phyloP scores from a whole-genome alignment of 2,888 invertebrate species.

The Cylindroiulus punctatus region DNA sequence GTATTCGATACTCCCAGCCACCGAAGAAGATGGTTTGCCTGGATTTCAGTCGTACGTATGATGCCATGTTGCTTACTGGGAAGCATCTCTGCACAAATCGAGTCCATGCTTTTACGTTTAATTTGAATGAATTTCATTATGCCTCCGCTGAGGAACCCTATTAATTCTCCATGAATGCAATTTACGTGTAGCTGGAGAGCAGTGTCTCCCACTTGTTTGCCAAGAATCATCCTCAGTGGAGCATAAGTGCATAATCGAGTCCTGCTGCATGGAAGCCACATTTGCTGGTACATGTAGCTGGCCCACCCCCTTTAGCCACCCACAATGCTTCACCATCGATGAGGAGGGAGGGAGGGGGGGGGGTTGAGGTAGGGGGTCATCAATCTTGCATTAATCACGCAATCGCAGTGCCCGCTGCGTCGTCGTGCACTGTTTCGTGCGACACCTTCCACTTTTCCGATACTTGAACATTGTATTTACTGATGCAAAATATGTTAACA shows the following conservation, averaged over 20 bases:
- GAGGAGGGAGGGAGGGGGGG: not conserved
- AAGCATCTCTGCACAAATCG: not conserved
- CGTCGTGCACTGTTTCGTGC: not conserved
- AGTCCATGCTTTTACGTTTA: not conserved
- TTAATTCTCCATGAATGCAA: constrained; percentile 21
- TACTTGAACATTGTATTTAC: constrained; percentile 42
- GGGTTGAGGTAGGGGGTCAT: not conserved
- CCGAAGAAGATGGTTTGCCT: too few relatives aligned
- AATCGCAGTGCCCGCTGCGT: not conserved
- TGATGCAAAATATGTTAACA: constrained; percentile 29
- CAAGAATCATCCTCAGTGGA: not conserved
- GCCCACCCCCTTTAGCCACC: not conserved
- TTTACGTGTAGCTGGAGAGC: not conserved
- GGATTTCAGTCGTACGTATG: too few relatives aligned
- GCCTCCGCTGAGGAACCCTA: not conserved
- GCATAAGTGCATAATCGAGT: not conserved
- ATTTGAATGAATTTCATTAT: constrained; percentile 21
- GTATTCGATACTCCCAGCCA: too few relatives aligned
- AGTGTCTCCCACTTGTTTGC: not conserved
- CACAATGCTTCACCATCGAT: not conserved
- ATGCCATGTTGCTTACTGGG: not conserved
- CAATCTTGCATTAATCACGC: constrained; percentile 27
- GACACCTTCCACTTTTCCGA: constrained; percentile 42
- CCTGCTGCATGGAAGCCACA: not conserved
- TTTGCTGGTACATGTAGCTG: not conserved